Percentiles rank a stretch among this genome's conserved stretches.
These are phyloP conservation scores for Saxicola maurus DNA, from an alignment of 2,797 vertebrate species.

Conservation along the genomic window DNA sequence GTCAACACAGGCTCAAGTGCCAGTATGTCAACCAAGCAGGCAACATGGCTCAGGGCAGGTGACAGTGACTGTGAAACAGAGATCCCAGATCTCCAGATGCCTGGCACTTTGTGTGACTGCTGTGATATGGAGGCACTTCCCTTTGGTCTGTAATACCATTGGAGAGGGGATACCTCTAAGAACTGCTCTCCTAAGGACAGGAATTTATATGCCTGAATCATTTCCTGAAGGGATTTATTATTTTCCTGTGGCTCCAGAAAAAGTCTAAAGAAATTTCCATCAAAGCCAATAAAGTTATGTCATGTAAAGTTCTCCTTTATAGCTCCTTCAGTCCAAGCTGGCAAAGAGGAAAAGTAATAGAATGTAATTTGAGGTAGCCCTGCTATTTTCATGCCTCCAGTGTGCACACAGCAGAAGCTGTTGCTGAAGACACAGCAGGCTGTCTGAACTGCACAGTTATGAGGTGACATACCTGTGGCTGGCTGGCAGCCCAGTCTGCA, in stretches of 20 bases:
- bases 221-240: not conserved
- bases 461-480: not conserved
- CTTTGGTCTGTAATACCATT: not conserved
- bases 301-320: not conserved
- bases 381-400: not conserved
- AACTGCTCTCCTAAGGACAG: not conserved
- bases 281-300: not conserved
- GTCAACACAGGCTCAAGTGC: not conserved
- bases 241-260: not conserved
- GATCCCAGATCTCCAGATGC: not conserved
- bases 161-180: not conserved
- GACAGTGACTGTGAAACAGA: not conserved
- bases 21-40: not conserved
- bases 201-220: not conserved
- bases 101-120: not conserved
- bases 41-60: not conserved
- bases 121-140: not conserved
- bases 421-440: not conserved
- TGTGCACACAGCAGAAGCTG: not conserved
- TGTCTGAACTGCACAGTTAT: not conserved
- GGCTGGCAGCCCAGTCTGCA: slow-evolving; percentile 1
- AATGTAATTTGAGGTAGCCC: not conserved
- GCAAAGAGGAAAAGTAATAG: not conserved
- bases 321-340: not conserved
- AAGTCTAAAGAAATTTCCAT: not conserved